phyloP scores from a whole-genome alignment of 2,113 vertebrate species.

The Amphiprion percula region DNA sequence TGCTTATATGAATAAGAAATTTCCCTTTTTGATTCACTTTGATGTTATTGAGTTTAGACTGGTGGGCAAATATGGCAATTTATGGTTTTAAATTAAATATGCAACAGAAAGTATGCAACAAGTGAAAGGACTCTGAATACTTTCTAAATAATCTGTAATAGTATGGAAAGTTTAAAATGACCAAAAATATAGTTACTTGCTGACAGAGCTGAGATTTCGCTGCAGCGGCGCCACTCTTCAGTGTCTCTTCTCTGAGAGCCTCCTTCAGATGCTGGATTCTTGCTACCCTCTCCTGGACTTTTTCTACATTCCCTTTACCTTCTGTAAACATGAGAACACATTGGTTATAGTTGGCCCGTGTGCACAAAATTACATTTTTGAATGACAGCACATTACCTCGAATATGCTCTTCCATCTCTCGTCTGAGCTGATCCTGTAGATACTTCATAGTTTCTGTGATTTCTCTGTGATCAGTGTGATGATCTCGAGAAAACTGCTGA shows the following conservation, averaged over 20 bases:
- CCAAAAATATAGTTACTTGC: constrained; percentile 45
- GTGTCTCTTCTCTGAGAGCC: constrained; percentile 72
- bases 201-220: constrained; percentile 60
- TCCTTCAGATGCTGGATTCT: constrained; percentile 80
- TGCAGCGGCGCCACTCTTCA: constrained; percentile 26
- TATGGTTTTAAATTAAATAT: not conserved
- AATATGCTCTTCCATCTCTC: constrained; percentile 82
- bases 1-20: no score
- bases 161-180: not conserved
- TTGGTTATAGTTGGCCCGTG: not conserved
- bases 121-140: not conserved
- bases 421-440: constrained; percentile 78
- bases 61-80: no score
- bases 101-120: not conserved
- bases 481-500: constrained; percentile 21
- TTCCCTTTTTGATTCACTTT: no score
- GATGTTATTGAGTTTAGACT: no score
- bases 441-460: constrained; percentile 44
- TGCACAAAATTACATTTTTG: not conserved
- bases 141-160: not conserved
- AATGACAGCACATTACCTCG: constrained; percentile 69
- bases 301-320: constrained; percentile 73
- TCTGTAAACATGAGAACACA: constrained; percentile 62
- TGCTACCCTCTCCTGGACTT: constrained; percentile 73
- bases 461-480: constrained; percentile 25